Percentiles rank a stretch among this genome's conserved stretches.
Evolutionary conservation across 2,113 vertebrate genomes (phyloP).

Genomic region (Notechis scutatus): DNA sequence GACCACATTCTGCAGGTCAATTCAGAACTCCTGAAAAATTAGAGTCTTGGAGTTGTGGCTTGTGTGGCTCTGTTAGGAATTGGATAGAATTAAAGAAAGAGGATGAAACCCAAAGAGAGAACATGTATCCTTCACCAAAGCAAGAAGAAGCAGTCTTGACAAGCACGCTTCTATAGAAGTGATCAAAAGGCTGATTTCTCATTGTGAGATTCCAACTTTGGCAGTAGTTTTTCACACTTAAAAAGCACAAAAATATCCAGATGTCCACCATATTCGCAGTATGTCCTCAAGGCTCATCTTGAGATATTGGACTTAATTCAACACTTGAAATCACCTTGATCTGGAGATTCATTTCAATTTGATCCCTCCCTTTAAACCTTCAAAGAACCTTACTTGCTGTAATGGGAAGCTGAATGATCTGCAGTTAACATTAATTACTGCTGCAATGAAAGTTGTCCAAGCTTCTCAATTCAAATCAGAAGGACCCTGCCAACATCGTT

Average conservation of each 20-base stretch:
- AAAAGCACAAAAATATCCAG: neutral
- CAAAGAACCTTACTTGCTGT: neutral
- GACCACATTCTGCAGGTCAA: neutral
- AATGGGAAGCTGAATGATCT: neutral
- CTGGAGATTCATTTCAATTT: neutral
- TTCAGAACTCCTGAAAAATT: neutral
- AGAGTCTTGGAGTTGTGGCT: neutral
- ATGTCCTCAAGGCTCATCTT: neutral
- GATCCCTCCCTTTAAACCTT: neutral
- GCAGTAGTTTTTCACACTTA: neutral
- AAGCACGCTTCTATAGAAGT: neutral
- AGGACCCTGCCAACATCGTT: neutral
- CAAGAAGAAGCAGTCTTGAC: neutral
- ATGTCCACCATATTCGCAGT: neutral
- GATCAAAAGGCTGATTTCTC: neutral
- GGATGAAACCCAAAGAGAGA: neutral
- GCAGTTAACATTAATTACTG: neutral
- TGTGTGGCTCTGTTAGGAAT: neutral
- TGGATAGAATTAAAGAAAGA: neutral
- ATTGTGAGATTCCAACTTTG: neutral
- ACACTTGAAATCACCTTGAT: neutral
- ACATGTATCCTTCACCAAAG: neutral
- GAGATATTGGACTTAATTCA: neutral
- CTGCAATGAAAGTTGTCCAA: neutral
- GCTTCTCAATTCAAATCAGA: neutral